A percentile compares a stretch with the other conserved stretches of the same genome.
Conservation (phyloP, 2,888 invertebrate species). For the Conomelus anceps region DNA sequence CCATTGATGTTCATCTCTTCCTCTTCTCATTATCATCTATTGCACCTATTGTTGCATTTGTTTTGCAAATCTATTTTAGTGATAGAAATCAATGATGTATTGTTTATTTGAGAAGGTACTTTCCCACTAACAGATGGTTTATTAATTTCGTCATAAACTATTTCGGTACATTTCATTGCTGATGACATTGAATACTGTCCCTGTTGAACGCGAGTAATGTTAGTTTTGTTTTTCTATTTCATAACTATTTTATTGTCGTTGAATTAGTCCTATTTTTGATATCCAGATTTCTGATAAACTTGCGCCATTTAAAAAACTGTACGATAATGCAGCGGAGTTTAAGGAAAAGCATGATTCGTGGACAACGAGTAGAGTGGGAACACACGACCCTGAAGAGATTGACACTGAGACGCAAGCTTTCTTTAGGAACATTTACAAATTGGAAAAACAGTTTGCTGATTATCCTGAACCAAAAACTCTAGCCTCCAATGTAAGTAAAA, state of each 20-base stretch:
- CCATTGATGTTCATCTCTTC: too few species aligned
- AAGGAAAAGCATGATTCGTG: constrained; percentile 73
- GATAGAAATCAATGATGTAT: too few species aligned
- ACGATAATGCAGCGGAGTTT: constrained; percentile 83
- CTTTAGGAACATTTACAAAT: constrained; percentile 72
- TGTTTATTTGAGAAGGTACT: too few species aligned
- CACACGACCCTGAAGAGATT: constrained; percentile 81
- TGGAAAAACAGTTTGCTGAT: constrained; percentile 80
- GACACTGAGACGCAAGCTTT: constrained; percentile 67
- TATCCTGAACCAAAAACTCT: constrained; percentile 66
- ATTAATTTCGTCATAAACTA: too few species aligned
- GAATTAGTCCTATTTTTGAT: constrained; percentile 1
- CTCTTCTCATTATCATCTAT: too few species aligned
- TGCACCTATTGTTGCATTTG: too few species aligned
- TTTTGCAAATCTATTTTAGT: too few species aligned
- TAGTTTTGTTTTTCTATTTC: not conserved
- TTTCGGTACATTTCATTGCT: too few species aligned
- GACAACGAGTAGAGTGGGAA: constrained; percentile 78
- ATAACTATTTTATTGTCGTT: too few species aligned
- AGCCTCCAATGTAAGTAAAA: constrained; percentile 50
- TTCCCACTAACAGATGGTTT: too few species aligned
- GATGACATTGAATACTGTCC: too few species aligned
- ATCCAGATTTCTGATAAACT: constrained; percentile 59
- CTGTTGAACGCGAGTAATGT: too few species aligned
- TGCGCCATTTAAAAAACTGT: constrained; percentile 78